Conservation (phyloP, 2,888 invertebrate species). For the Cheilosia scutellata region DNA sequence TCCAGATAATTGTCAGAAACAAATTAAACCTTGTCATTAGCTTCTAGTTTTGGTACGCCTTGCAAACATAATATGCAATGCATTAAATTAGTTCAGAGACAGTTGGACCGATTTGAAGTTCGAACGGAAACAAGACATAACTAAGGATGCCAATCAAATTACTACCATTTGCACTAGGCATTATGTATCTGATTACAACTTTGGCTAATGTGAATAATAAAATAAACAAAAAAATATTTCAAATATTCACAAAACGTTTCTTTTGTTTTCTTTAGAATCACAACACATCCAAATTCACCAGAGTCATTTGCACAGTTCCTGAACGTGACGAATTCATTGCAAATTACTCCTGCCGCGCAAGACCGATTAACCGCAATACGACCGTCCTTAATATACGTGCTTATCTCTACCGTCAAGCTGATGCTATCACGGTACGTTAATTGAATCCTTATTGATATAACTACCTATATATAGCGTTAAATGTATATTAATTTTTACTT, state of each 20-base stretch:
- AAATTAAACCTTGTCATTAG: too few species aligned
- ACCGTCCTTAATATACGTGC: neutral
- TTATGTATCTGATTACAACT: too few species aligned
- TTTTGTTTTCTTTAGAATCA: neutral
- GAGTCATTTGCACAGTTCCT: neutral
- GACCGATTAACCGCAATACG: slow-evolving; percentile 1
- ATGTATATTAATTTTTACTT: neutral
- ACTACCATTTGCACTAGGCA: too few species aligned
- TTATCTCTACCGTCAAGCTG: neutral
- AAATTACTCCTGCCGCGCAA: neutral
- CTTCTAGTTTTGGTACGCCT: too few species aligned
- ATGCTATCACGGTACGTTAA: neutral
- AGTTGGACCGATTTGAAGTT: too few species aligned
- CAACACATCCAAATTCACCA: neutral
- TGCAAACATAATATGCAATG: too few species aligned
- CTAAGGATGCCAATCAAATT: too few species aligned
- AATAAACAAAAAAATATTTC: too few species aligned
- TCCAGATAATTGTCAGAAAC: too few species aligned
- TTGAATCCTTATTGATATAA: neutral
- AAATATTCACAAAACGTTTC: neutral
- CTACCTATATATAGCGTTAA: neutral
- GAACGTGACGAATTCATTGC: neutral
- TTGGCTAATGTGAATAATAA: too few species aligned
- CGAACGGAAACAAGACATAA: too few species aligned
- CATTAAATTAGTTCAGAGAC: too few species aligned